Evolutionary conservation across 2,797 vertebrate species (phyloP), one percentile per base, ranked within the genome.

Genomic region (Crenichthys baileyi): DNA sequence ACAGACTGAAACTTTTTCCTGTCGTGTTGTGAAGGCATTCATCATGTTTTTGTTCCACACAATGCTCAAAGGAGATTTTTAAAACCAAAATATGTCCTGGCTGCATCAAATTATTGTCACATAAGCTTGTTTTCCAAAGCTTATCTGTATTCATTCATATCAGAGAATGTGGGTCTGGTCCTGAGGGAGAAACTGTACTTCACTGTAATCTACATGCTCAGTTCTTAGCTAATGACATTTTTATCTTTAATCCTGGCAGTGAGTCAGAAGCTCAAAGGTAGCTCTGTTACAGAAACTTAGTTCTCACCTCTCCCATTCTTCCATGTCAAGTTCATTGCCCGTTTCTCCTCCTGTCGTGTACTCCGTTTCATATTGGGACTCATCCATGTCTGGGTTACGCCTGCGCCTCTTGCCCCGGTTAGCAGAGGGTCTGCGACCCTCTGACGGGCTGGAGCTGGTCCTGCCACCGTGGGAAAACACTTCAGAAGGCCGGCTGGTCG

Each of bases 341-440:
- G 96, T 97, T 82, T 98, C 97, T 76, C 96, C 94, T 0, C 97
- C 97, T 0, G 97, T 97, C 67, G 97, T 97, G 92, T 97, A 97
- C 86, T 97, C 97, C 0, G 97, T 97, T 90, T 97, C 97, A 0
- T 97, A 97, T 90, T 97, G 97, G 0, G 96, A 97, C 81, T 97
- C 97, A 0, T 97, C 96, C 82, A 95, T 78, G 24, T 97, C 96
- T 0, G 96, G 95, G 89, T 96, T 97, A 5, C 94, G 93, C 22
- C 94, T 86, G 67, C 92, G 94, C 16, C 94, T 93, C 79, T 96
- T 95, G 0, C 91, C 92, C 53, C 96, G 91, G 82, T 93, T 91
- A n/a, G 95, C 95, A 0, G 95, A 93, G 0, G 96, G 95, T 85
- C 93, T 95, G 60, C 95, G 93, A 26, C 86, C 94, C 39, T 96